Evolutionary conservation across 2,888 invertebrate genomes (phyloP).

Genomic region (Masnerella sp.): DNA sequence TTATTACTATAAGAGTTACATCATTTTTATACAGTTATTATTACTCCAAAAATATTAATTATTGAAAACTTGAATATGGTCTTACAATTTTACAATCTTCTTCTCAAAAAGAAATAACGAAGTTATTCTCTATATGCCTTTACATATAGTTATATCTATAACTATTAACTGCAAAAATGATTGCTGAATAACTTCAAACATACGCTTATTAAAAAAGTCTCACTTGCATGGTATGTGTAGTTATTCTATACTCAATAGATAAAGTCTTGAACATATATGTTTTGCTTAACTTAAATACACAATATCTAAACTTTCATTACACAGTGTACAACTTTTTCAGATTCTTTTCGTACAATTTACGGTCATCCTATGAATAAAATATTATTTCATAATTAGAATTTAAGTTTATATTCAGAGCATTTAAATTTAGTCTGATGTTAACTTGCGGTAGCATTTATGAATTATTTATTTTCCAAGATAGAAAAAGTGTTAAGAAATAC

Average conservation of each 20-base stretch:
- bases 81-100: no score
- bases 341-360: background rate
- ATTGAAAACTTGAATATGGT: no score
- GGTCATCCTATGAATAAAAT: background rate
- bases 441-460: constrained; percentile 23
- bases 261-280: background rate
- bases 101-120: background rate
- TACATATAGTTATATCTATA: constrained; percentile 29
- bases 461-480: constrained; percentile 14
- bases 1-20: no score
- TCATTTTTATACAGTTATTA: no score
- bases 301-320: constrained; percentile 6
- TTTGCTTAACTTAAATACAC: background rate
- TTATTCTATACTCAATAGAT: background rate
- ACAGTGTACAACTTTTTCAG: constrained; percentile 11
- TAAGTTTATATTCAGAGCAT: constrained; percentile 8
- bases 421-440: constrained; percentile 7
- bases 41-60: no score
- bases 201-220: constrained; percentile 46
- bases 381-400: constrained; percentile 14
- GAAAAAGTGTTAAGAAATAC: background rate
- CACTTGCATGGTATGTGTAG: constrained; percentile 7
- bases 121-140: constrained; percentile 23
- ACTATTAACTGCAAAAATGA: constrained; percentile 33
- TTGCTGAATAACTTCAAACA: constrained; percentile 35